These are phyloP conservation scores for Geotrypetes seraphini DNA, from an alignment of 2,797 vertebrate genomes.

Conservation along the genomic window DNA sequence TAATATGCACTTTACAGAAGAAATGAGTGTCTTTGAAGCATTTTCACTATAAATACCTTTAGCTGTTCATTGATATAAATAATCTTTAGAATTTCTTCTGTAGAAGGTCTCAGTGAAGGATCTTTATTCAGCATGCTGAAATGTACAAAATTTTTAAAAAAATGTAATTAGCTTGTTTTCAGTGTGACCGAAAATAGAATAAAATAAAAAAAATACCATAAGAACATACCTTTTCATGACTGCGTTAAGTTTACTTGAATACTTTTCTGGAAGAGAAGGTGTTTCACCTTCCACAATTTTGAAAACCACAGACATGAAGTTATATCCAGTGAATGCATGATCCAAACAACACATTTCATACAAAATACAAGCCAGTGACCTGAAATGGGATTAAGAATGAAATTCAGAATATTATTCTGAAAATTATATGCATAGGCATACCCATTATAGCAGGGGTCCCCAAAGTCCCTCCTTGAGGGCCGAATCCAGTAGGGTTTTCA, in stretches of 20 bases:
- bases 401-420: neutral
- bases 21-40: no score
- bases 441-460: no score
- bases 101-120: slow-evolving; percentile 49
- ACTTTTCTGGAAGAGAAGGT: slow-evolving; percentile 56
- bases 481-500: no score
- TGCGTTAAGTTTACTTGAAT: slow-evolving; percentile 52
- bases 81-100: slow-evolving; percentile 48
- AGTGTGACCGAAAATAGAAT: neutral
- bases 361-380: slow-evolving; percentile 75
- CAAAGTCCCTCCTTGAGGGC: no score
- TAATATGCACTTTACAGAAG: no score
- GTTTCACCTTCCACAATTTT: slow-evolving; percentile 69
- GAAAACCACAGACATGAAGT: slow-evolving; percentile 64
- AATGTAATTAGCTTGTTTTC: neutral
- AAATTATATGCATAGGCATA: neutral
- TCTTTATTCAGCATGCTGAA: slow-evolving; percentile 59
- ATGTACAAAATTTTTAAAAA: slow-evolving; percentile 27
- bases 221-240: slow-evolving; percentile 54
- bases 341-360: slow-evolving; percentile 74
- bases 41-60: no score
- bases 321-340: slow-evolving; percentile 68
- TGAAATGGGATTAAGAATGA: slow-evolving; percentile 14
- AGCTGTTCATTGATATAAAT: slow-evolving; percentile 46
- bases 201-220: neutral